Percentiles rank a stretch among this genome's conserved stretches.
Conservation (phyloP, 2,113 vertebrate species). For the Rhombomys opimus region DNA sequence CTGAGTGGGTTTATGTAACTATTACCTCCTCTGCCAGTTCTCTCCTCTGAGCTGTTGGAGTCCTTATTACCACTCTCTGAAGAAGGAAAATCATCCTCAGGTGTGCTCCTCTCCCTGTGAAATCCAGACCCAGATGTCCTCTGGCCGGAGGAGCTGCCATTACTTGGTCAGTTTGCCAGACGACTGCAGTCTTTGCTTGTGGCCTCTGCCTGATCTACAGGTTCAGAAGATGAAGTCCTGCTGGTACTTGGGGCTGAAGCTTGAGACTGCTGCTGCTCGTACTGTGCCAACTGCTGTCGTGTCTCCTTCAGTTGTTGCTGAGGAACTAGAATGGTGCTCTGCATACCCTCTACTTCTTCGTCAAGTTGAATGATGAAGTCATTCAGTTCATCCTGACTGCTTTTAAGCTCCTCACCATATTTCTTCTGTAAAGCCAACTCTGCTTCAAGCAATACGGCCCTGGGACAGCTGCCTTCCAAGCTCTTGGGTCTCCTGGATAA, state of each 20-base stretch:
- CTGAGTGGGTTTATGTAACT: slow-evolving; percentile 95
- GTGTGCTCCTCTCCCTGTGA: slow-evolving; percentile 95
- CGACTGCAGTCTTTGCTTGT: slow-evolving; percentile 93
- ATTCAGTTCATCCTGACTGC: slow-evolving; percentile 99
- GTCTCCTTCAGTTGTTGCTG: slow-evolving; percentile 98
- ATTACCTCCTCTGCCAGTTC: slow-evolving; percentile 91
- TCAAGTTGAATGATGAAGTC: slow-evolving; percentile 99
- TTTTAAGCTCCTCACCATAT: slow-evolving; percentile 99
- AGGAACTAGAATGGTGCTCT: slow-evolving; percentile 98
- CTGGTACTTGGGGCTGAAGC: slow-evolving; percentile 88
- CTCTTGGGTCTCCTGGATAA: slow-evolving; percentile 99
- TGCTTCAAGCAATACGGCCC: slow-evolving; percentile 99
- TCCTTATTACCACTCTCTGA: slow-evolving; percentile 95
- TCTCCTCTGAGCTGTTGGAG: slow-evolving; percentile 97
- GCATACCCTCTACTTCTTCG: slow-evolving; percentile 99
- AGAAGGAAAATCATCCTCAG: slow-evolving; percentile 95
- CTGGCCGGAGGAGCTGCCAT: slow-evolving; percentile 93
- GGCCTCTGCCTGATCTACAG: slow-evolving; percentile 89
- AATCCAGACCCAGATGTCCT: slow-evolving; percentile 93
- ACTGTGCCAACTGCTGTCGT: slow-evolving; percentile 93
- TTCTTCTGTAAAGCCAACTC: slow-evolving; percentile 99
- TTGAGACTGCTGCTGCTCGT: slow-evolving; percentile 90
- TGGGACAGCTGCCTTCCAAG: slow-evolving; percentile 99
- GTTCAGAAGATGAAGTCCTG: slow-evolving; percentile 93
- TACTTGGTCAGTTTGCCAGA: slow-evolving; percentile 97